These are phyloP conservation scores for Drosophila anomalata DNA, from an alignment of 2,888 invertebrate species.

Conservation along the genomic window DNA sequence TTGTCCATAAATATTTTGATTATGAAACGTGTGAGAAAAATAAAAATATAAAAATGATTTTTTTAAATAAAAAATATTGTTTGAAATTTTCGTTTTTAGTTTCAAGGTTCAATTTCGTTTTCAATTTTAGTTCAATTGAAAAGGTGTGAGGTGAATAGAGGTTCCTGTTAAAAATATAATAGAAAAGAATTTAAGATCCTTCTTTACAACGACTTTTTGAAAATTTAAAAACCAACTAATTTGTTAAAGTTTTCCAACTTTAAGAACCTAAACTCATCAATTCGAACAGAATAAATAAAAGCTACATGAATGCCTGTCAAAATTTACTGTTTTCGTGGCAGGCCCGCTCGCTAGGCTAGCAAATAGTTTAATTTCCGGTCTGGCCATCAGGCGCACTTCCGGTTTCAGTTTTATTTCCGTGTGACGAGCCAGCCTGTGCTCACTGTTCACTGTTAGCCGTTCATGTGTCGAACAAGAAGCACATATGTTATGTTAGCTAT, in stretches of 20 bases:
- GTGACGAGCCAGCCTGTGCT: constrained; percentile 18
- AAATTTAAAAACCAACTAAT: too few relatives aligned
- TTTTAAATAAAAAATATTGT: neutral
- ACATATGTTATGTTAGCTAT: constrained; percentile 1
- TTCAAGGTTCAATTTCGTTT: too few relatives aligned
- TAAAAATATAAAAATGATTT: neutral
- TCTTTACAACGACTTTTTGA: too few relatives aligned
- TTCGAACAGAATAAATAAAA: neutral
- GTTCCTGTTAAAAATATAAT: too few relatives aligned
- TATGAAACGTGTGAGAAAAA: neutral
- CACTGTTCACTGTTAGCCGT: constrained; percentile 18
- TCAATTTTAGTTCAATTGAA: too few relatives aligned
- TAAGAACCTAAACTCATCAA: neutral
- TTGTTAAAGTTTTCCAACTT: neutral
- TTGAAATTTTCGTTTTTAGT: too few relatives aligned
- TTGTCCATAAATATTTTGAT: neutral
- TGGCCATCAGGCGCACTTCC: constrained; percentile 64
- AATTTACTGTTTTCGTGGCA: constrained; percentile 26
- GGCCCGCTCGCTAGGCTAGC: constrained; percentile 45
- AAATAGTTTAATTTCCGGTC: constrained; percentile 78
- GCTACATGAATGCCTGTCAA: constrained; percentile 18
- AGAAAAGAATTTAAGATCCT: too few relatives aligned
- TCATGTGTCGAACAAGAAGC: constrained; percentile 1
- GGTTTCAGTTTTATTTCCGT: constrained; percentile 78
- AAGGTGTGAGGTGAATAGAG: too few relatives aligned